Base-by-base conservation (phyloP, 1,140 invertebrate species). In the Lucilia sericata region DNA sequence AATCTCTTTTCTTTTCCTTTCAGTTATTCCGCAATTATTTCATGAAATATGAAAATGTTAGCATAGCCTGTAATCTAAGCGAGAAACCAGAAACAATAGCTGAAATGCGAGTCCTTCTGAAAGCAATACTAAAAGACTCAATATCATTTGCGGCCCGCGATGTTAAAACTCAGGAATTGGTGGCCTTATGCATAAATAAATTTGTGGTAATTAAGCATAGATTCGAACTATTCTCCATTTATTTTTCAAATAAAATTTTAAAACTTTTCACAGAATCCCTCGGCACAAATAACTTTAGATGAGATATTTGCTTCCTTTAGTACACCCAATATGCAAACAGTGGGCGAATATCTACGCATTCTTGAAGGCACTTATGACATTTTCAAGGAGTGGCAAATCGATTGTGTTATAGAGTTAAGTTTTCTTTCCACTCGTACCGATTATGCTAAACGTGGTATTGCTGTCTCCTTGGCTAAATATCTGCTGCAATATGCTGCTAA, bases 371-470 rank as follows among this genome's bases (percentile, higher is more conserved):
- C 86, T 82, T 91, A 92, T 60, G 91, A 94, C 88, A 87, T 95
- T 2, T 94, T 94, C 87, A 91, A 93, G 76, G 91, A 93, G 86
- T 94, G 92, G 83, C 89, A 93, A 19, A 91, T 92, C 0, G 91
- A 93, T 21, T 93, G 93, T 84, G 91, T 93, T 34, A 85, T 94
- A 2, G 94, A 95, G 88, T 88, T 95, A 19, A 94, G 94, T 92
- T 94, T 95, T 84, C 78, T 95, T 8, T 93, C 91, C 5, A 94
- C 93, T 0, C 82, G 91, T n/a, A 87, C 88, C 0, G 86, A 91
- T 13, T 92, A 92, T 65, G 88, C 92, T 60, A 85, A 88, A 10
- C 89, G 92, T 55, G 92, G 92, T 75, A 91, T 95, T 74, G 94
- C 90, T 0, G 92, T 90, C 74, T 83, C 91, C 14, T 84, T 95